Conservation (phyloP, 2,888 invertebrate species). For the Xylocampa areola region DNA sequence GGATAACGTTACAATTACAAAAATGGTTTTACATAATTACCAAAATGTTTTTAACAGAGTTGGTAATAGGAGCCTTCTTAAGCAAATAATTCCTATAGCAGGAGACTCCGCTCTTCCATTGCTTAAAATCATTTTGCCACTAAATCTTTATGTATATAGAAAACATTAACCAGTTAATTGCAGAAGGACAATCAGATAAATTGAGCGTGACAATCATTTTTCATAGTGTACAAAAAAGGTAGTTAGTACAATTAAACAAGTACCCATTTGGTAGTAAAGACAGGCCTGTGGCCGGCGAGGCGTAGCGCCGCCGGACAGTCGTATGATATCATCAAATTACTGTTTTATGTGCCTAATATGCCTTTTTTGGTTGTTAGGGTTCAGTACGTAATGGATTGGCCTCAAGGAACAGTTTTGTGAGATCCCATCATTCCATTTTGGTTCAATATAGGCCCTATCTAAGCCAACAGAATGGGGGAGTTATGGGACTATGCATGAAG, state of each 20-base stretch:
- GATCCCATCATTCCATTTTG: too few species aligned
- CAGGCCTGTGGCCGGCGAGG: conserved; percentile 58
- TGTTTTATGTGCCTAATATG: conserved; percentile 54
- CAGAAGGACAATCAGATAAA: conserved; percentile 46
- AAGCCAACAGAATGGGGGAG: too few species aligned
- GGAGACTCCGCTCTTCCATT: too few species aligned
- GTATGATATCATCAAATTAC: conserved; percentile 65
- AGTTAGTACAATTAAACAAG: conserved; percentile 44
- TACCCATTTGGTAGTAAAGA: conserved; percentile 50
- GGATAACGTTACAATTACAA: too few species aligned
- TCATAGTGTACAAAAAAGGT: conserved; percentile 41
- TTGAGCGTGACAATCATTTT: conserved; percentile 53
- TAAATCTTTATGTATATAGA: not conserved
- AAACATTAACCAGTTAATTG: conserved; percentile 11
- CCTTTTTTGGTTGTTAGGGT: conserved; percentile 38
- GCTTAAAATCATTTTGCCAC: too few species aligned
- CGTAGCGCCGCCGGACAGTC: conserved; percentile 62
- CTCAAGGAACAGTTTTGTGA: too few species aligned
- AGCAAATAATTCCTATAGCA: too few species aligned
- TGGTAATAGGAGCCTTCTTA: too few species aligned
- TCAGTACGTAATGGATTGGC: conserved; percentile 27
- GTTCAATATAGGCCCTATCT: too few species aligned
- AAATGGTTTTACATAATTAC: too few species aligned
- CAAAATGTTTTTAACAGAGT: too few species aligned
- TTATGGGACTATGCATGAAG: too few species aligned